Conservation (phyloP, 2,113 vertebrate species). For the Caracal caracal region DNA sequence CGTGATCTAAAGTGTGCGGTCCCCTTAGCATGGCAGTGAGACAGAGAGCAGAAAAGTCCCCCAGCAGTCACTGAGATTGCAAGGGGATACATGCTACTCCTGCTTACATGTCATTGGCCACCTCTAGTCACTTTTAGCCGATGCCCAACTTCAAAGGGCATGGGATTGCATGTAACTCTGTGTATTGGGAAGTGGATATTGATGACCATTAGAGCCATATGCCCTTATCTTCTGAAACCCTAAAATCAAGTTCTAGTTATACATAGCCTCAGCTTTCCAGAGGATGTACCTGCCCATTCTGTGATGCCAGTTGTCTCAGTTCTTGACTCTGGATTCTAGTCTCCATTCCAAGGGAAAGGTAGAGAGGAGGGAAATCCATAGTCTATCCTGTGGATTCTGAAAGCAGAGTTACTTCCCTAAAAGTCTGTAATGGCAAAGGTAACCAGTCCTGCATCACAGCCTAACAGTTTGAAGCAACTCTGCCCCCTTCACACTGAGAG, state of each 20-base stretch:
- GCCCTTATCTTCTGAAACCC: background rate
- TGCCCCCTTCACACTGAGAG: too few species aligned
- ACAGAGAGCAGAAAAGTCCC: background rate
- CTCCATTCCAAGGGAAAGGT: background rate
- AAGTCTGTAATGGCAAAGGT: background rate
- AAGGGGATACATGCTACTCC: background rate
- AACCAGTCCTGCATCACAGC: background rate
- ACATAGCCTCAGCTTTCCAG: background rate
- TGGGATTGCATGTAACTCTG: background rate
- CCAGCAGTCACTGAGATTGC: rapidly evolving
- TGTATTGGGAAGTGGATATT: background rate
- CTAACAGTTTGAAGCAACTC: background rate
- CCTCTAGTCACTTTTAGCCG: background rate
- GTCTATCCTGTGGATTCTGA: background rate
- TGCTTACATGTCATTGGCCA: background rate
- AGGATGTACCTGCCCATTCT: background rate
- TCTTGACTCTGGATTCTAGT: background rate
- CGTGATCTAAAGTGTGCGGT: background rate
- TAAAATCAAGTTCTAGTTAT: background rate
- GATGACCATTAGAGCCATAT: background rate
- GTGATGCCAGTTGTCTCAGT: background rate
- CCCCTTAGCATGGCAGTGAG: background rate
- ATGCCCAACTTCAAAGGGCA: background rate
- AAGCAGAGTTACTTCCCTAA: background rate
- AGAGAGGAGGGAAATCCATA: background rate